These are phyloP conservation scores for Proteles cristata DNA, from an alignment of 2,113 vertebrate species.

Conservation along the genomic window DNA sequence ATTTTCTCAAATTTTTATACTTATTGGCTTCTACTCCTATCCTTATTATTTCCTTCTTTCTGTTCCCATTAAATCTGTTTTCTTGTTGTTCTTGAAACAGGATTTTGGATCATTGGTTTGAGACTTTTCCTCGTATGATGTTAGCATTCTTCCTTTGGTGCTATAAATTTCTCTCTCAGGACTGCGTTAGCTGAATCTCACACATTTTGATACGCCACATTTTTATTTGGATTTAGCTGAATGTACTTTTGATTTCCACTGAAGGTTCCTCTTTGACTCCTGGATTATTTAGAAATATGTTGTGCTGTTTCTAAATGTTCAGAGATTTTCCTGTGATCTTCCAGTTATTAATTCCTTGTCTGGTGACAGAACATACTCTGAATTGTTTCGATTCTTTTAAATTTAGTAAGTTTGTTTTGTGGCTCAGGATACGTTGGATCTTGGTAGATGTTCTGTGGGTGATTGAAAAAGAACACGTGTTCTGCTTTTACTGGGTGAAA, in stretches of 20 bases:
- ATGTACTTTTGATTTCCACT: background rate
- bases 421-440: background rate
- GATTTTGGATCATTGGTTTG: background rate
- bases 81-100: background rate
- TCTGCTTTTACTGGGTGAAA: background rate
- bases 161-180: background rate
- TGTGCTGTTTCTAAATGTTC: background rate
- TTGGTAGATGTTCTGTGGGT: background rate
- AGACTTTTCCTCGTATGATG: background rate
- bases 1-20: background rate
- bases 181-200: background rate
- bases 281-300: background rate
- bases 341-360: background rate
- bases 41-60: background rate
- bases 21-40: background rate
- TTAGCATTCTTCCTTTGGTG: background rate
- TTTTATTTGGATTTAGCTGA: conserved; percentile 17
- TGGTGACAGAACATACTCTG: background rate
- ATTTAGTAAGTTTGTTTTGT: background rate
- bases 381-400: background rate
- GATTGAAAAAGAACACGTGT: background rate
- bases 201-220: background rate
- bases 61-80: background rate
- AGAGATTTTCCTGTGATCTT: background rate
- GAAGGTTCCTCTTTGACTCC: background rate